A percentile compares a stretch with the other conserved stretches of the same genome.
Conservation (phyloP, 2,888 invertebrate species). For the Lochmaea crataegi region DNA sequence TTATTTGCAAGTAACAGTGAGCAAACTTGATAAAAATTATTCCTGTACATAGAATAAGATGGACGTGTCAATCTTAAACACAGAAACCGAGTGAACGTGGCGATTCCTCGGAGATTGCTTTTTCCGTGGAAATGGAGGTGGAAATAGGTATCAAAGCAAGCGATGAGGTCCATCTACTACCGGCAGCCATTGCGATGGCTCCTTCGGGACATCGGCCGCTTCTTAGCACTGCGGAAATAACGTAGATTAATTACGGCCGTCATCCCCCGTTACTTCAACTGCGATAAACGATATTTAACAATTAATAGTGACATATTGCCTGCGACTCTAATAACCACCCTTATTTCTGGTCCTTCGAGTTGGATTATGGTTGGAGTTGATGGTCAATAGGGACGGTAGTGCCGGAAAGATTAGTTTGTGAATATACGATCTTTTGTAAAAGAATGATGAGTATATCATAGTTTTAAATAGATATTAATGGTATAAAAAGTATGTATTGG, state of each 20-base stretch:
- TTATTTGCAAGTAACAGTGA: no score
- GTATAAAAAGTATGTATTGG: not conserved
- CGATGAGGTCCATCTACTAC: slow-evolving; percentile 51
- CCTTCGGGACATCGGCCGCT: slow-evolving; percentile 60
- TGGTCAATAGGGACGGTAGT: slow-evolving; percentile 23
- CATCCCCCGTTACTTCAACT: slow-evolving; percentile 64
- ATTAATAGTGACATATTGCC: slow-evolving; percentile 64
- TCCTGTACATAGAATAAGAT: not conserved
- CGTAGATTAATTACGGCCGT: slow-evolving; percentile 66
- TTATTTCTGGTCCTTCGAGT: slow-evolving; percentile 48
- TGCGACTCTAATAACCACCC: slow-evolving; percentile 55
- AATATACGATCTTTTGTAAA: not conserved
- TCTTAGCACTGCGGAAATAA: slow-evolving; percentile 63
- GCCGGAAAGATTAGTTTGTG: slow-evolving; percentile 10
- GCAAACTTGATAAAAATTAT: no score
- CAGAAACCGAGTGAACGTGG: slow-evolving; percentile 5
- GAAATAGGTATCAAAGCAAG: slow-evolving; percentile 27
- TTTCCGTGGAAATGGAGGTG: slow-evolving; percentile 4
- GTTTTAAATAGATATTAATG: not conserved
- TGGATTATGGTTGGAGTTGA: slow-evolving; percentile 40
- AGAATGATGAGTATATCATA: not conserved
- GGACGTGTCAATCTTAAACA: not conserved
- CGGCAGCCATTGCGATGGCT: slow-evolving; percentile 55
- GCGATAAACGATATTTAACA: slow-evolving; percentile 66
- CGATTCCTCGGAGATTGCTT: slow-evolving; percentile 24